Base-by-base conservation (phyloP, 2,888 invertebrate species). In the Ischnus inquisitorius region DNA sequence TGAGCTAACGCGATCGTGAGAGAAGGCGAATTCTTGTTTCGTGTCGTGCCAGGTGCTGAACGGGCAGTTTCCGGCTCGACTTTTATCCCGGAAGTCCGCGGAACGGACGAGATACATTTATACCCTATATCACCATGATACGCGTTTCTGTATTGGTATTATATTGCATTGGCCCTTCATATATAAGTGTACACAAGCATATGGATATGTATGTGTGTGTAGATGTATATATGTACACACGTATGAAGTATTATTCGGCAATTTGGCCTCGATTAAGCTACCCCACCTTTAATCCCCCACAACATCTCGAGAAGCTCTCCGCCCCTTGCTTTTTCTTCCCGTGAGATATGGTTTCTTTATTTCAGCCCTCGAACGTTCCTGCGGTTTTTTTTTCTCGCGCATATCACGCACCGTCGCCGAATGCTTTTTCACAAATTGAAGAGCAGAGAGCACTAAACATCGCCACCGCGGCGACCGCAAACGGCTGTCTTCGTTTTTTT, bases 381-480 rank as follows among this genome's bases (percentile, higher is more conserved):
- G 34, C 8, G 6, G 4, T 34, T 34, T 34, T 34, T 34, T 34
- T 43, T 54, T 69, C n/a, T 14, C 12, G 65, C 46, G 34, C 67
- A 34, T 43, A 19, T 51, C 74, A 62, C 39, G 68, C 74, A n/a
- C 48, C 74, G 16, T 39, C 51, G 51, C 51, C 41, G 54, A 75
- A 74, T 80, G 81, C 81, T 81, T 81, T 81, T 62, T 64, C 81
- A 39, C 69, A 76, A 76, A 81, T 81, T 81, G 69, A 81, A 76
- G 69, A 76, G 69, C 48, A 62, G 48, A 19, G 46, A 69, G 69
- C 41, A 48, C 57, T 34, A 54, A 43, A 54, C 75, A 75, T 64
- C 54, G 69, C 74, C 57, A 28, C 64, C 74, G 41, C 54, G 22
- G 48, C 19, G 48, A 28, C 25, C 1, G 4, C 25, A 14, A 22